A percentile compares a stretch with the other conserved stretches of the same genome.
These are phyloP conservation scores for Ennomos erosarius DNA, from an alignment of 2,888 invertebrate species.

Conservation along the genomic window DNA sequence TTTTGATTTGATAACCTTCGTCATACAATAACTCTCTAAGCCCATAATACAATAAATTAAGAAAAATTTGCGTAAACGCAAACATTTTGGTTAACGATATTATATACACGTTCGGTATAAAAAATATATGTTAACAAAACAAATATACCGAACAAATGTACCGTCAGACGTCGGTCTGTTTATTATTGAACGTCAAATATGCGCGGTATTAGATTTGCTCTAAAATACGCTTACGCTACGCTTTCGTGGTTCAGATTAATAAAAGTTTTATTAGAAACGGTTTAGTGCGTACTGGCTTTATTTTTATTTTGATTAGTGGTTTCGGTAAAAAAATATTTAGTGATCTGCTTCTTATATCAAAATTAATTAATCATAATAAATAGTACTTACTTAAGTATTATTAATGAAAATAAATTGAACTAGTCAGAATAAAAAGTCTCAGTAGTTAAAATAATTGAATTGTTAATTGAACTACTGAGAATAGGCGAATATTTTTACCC, in stretches of 20 bases:
- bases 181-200: constrained; percentile 40
- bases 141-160: constrained; percentile 34
- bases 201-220: constrained; percentile 34
- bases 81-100: constrained; percentile 32
- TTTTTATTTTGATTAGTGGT: too few species aligned
- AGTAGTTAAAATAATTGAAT: too few species aligned
- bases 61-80: constrained; percentile 36
- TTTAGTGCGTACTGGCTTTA: not conserved
- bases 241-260: constrained; percentile 24
- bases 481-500: too few species aligned
- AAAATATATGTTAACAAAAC: constrained; percentile 44
- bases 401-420: too few species aligned
- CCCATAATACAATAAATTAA: constrained; percentile 35
- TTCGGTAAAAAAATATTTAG: too few species aligned
- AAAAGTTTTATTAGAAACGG: constrained; percentile 24
- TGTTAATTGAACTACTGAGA: too few species aligned
- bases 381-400: too few species aligned
- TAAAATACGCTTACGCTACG: constrained; percentile 24
- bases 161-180: constrained; percentile 27
- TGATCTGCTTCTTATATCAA: too few species aligned
- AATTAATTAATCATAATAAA: too few species aligned
- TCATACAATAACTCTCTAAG: constrained; percentile 25
- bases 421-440: too few species aligned
- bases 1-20: constrained; percentile 24
- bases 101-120: constrained; percentile 32